Conservation (phyloP, 1,140 invertebrate species). For the Aphaenogaster rudis region DNA sequence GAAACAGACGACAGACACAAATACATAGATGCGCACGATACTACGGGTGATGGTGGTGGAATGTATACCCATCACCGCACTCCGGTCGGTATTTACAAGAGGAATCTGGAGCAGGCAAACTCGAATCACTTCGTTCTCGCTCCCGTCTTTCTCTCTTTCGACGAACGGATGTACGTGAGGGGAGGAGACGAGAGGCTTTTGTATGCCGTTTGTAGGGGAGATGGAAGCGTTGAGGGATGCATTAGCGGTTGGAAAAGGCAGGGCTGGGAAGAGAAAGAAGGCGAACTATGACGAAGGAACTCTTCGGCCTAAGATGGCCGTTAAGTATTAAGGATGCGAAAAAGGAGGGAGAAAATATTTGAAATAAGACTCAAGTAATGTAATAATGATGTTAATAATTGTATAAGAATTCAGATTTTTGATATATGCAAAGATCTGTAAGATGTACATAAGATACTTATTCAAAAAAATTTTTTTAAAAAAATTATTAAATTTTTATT, state of each 20-base stretch:
- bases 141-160: conserved; percentile 46
- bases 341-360: background rate
- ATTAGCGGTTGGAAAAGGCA: conserved; percentile 74
- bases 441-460: background rate
- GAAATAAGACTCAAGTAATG: background rate
- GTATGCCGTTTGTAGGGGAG: conserved; percentile 62
- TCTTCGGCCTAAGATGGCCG: background rate
- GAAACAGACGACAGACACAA: conserved; percentile 63
- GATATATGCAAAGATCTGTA: background rate
- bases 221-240: conserved; percentile 68
- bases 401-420: background rate
- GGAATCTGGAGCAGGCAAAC: conserved; percentile 77
- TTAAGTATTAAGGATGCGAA: background rate
- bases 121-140: conserved; percentile 68
- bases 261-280: conserved; percentile 42
- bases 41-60: conserved; percentile 18
- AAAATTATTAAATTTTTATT: background rate
- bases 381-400: conserved; percentile 18
- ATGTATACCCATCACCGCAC: conserved; percentile 34
- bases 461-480: background rate
- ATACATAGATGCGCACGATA: conserved; percentile 29
- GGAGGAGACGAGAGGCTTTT: conserved; percentile 57
- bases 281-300: conserved; percentile 29
- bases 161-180: conserved; percentile 62
- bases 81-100: conserved; percentile 77